These are phyloP conservation scores for Axis porcinus DNA, from an alignment of 2,113 vertebrate species.

Conservation along the genomic window DNA sequence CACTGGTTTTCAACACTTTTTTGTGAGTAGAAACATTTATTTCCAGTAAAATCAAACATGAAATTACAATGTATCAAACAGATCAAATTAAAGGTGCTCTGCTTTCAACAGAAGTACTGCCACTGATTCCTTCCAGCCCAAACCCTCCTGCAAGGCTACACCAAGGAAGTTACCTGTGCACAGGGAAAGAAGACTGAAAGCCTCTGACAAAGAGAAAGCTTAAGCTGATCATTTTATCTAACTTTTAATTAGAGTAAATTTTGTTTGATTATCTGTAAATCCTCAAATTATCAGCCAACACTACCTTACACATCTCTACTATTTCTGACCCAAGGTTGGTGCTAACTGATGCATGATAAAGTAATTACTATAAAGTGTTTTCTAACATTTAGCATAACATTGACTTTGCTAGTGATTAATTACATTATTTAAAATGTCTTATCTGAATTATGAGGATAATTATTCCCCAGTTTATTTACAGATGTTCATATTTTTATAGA, in stretches of 20 bases:
- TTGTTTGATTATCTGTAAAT: background rate
- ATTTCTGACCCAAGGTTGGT: background rate
- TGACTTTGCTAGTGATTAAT: slow-evolving; percentile 24
- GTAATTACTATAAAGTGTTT: slow-evolving; percentile 12
- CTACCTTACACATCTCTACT: background rate
- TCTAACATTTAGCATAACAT: slow-evolving; percentile 13
- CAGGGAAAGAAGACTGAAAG: background rate
- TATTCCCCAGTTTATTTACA: background rate
- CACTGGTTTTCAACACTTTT: background rate
- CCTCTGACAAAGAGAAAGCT: background rate
- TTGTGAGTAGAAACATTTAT: background rate
- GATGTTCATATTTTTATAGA: background rate
- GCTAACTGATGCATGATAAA: background rate
- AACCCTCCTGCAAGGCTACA: background rate
- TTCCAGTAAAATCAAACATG: background rate
- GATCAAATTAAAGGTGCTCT: background rate
- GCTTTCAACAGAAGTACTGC: background rate
- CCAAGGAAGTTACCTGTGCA: background rate
- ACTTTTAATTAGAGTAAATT: background rate
- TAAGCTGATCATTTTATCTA: background rate
- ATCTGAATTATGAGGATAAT: slow-evolving; percentile 12
- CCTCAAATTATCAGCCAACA: background rate
- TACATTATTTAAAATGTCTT: slow-evolving; percentile 7
- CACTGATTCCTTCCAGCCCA: background rate
- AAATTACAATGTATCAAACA: background rate